Evolutionary conservation across 2,797 vertebrate species (phyloP).

Genomic region (Rhadinocentrus ornatus): DNA sequence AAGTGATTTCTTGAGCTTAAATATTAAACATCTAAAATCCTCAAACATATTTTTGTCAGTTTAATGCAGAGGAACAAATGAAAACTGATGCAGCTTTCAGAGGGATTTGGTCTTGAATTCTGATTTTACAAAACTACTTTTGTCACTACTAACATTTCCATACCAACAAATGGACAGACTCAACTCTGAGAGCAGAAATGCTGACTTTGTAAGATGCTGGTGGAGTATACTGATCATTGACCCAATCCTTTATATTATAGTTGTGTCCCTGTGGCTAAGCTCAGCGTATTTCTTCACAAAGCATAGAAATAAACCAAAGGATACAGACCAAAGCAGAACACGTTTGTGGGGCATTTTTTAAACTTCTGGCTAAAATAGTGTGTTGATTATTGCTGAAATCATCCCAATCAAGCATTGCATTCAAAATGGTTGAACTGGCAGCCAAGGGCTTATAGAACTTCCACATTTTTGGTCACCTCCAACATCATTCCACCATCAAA

Average conservation of each 20-base stretch:
- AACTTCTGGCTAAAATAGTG: slow-evolving; percentile 2
- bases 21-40: background rate
- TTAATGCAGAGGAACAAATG: background rate
- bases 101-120: background rate
- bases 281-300: slow-evolving; percentile 56
- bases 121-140: background rate
- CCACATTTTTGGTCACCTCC: slow-evolving; percentile 59
- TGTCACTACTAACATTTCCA: background rate
- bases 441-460: slow-evolving; percentile 19
- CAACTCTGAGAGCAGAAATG: slow-evolving; percentile 9
- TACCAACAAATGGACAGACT: background rate
- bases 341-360: slow-evolving; percentile 10
- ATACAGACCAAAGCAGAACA: slow-evolving; percentile 4
- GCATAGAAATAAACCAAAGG: slow-evolving; percentile 35
- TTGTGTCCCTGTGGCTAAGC: slow-evolving; percentile 32
- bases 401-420: slow-evolving; percentile 4
- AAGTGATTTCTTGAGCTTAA: background rate
- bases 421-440: slow-evolving; percentile 21
- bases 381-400: slow-evolving; percentile 19
- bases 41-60: background rate
- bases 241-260: slow-evolving; percentile 11
- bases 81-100: background rate
- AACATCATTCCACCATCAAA: slow-evolving; percentile 69
- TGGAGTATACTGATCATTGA: background rate
- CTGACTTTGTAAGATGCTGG: slow-evolving; percentile 31